A percentile compares a stretch with the other conserved stretches of the same genome.
Conservation (phyloP, 2,113 vertebrate species). For the Peucedramus taeniatus region DNA sequence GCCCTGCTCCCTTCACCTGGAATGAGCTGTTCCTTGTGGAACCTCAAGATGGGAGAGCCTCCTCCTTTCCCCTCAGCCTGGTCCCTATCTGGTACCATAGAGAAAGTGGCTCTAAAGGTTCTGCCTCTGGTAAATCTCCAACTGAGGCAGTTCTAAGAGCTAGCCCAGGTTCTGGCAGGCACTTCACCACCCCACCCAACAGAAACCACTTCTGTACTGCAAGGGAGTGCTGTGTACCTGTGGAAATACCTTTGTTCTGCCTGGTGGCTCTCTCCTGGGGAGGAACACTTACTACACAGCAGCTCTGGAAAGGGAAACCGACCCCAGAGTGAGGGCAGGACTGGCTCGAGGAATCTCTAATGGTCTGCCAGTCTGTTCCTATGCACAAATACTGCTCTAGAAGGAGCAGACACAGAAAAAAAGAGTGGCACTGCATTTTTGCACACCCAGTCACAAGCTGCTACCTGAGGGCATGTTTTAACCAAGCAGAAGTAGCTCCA, state of each 20-base stretch:
- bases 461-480: neutral
- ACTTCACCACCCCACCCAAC: too few relatives aligned
- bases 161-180: too few relatives aligned
- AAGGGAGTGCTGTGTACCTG: neutral
- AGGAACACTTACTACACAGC: neutral
- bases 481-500: neutral
- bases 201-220: neutral
- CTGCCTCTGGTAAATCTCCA: too few relatives aligned
- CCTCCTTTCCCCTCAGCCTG: too few relatives aligned
- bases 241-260: neutral
- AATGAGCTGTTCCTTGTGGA: too few relatives aligned
- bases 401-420: neutral
- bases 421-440: neutral
- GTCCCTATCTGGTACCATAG: too few relatives aligned
- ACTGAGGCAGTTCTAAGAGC: too few relatives aligned
- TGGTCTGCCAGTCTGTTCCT: neutral
- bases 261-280: neutral
- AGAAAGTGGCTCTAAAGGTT: too few relatives aligned
- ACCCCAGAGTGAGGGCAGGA: neutral
- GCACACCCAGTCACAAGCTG: neutral
- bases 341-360: neutral
- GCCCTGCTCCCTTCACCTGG: too few relatives aligned
- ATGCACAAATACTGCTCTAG: neutral
- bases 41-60: too few relatives aligned
- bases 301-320: neutral